phyloP scores from a whole-genome alignment of 2,113 vertebrate genomes.

The Mus spicilegus region DNA sequence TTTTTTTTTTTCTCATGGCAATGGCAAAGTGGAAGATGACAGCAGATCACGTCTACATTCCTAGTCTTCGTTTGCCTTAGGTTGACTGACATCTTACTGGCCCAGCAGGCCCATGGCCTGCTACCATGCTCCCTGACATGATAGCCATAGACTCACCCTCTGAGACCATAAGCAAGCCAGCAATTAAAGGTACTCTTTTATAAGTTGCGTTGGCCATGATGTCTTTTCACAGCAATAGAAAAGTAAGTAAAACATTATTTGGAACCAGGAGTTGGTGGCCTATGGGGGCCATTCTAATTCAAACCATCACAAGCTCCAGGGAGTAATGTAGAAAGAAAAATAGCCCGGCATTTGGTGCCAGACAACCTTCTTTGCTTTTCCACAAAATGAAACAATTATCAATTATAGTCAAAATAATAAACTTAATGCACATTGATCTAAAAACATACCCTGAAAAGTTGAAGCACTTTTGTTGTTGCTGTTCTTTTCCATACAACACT shows the following conservation, averaged over 20 bases:
- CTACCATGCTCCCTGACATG: neutral
- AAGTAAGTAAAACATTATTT: neutral
- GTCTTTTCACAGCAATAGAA: neutral
- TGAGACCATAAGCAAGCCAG: neutral
- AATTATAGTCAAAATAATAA: neutral
- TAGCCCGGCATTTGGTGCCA: neutral
- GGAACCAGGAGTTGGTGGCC: neutral
- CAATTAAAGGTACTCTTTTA: neutral
- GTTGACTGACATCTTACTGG: neutral
- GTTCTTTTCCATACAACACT: neutral
- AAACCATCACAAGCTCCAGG: neutral
- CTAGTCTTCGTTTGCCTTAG: neutral
- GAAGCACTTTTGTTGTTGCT: neutral
- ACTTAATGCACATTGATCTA: neutral
- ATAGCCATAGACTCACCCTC: neutral
- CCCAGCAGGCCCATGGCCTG: neutral
- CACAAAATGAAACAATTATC: neutral
- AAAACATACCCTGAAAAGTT: neutral
- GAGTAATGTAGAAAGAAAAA: neutral
- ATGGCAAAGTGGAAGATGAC: accelerated
- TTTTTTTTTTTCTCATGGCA: neutral
- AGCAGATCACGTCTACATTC: accelerated
- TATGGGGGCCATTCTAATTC: neutral
- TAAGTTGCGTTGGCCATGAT: neutral
- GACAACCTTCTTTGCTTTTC: neutral